These are phyloP conservation scores for Brachionichthys hirsutus DNA, from an alignment of 2,113 vertebrate genomes.

Conservation along the genomic window DNA sequence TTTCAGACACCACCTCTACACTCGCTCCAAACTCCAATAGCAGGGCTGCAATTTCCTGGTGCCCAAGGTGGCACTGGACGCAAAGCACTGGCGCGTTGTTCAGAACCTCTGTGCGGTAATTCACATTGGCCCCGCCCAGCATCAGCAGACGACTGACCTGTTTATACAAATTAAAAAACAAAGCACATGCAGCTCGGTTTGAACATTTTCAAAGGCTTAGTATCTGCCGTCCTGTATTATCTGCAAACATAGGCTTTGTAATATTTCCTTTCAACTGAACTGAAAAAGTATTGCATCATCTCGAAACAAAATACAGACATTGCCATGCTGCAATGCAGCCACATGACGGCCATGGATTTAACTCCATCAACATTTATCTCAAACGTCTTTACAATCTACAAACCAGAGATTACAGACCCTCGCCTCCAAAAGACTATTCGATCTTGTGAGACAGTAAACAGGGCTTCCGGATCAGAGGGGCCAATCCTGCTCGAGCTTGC, in stretches of 20 bases:
- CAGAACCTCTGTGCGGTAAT: conserved; percentile 94
- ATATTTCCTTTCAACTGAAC: neutral
- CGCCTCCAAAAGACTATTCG: too few relatives aligned
- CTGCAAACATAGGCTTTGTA: neutral
- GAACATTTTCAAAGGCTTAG: neutral
- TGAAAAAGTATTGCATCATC: neutral
- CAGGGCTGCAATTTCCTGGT: conserved; percentile 89
- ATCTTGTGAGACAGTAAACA: too few relatives aligned
- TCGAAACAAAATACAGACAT: neutral
- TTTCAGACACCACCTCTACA: conserved; percentile 87
- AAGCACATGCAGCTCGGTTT: conserved; percentile 11
- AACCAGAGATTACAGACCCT: too few relatives aligned
- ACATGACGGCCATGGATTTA: neutral
- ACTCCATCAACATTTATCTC: neutral
- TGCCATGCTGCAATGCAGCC: neutral
- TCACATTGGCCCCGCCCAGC: conserved; percentile 91
- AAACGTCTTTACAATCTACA: neutral
- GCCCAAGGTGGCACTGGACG: conserved; percentile 92
- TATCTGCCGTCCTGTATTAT: too few relatives aligned
- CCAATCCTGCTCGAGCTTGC: too few relatives aligned
- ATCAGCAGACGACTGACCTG: conserved; percentile 97
- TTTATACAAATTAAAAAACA: conserved; percentile 11
- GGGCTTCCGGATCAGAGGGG: too few relatives aligned
- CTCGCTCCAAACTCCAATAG: conserved; percentile 89
- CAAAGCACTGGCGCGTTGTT: conserved; percentile 94